phyloP scores from a whole-genome alignment of 2,113 vertebrate genomes.

The Hirundichthys speculiger region DNA sequence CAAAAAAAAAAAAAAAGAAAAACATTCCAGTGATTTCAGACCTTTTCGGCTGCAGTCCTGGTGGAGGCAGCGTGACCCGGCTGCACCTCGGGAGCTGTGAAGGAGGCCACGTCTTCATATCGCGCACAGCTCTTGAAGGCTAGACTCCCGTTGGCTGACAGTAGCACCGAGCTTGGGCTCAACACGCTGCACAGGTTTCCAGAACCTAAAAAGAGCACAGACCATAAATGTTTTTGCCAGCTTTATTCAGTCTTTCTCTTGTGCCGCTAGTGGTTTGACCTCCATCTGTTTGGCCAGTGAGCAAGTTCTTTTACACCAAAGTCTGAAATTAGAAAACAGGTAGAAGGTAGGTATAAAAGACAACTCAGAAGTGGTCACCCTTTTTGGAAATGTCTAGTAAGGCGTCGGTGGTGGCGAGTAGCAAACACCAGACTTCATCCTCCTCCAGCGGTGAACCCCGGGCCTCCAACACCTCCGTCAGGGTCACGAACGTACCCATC shows the following conservation, averaged over 20 bases:
- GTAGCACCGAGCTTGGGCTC: slow-evolving; percentile 86
- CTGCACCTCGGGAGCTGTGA: slow-evolving; percentile 86
- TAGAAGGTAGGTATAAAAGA: background rate
- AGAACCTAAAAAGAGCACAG: slow-evolving; percentile 65
- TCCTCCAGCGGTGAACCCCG: slow-evolving; percentile 87
- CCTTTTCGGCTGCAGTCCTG: slow-evolving; percentile 79
- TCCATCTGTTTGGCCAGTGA: background rate
- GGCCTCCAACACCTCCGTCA: slow-evolving; percentile 87
- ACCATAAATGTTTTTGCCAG: background rate
- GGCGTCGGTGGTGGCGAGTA: slow-evolving; percentile 78
- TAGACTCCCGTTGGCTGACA: slow-evolving; percentile 83
- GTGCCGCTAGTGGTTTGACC: no score
- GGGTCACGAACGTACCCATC: slow-evolving; percentile 88
- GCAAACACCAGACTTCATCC: slow-evolving; percentile 89
- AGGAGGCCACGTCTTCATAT: slow-evolving; percentile 79
- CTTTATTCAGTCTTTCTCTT: background rate
- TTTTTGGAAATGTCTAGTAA: slow-evolving; percentile 83
- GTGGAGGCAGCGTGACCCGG: slow-evolving; percentile 61
- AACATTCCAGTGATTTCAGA: slow-evolving; percentile 41
- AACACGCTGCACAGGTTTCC: slow-evolving; percentile 80
- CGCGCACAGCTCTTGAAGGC: slow-evolving; percentile 84
- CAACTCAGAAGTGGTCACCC: slow-evolving; percentile 76
- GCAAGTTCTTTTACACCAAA: background rate
- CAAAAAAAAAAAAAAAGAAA: background rate
- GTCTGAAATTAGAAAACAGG: background rate